These are phyloP conservation scores for Xanthorhoe designata DNA, from an alignment of 2,888 invertebrate genomes.

Conservation along the genomic window DNA sequence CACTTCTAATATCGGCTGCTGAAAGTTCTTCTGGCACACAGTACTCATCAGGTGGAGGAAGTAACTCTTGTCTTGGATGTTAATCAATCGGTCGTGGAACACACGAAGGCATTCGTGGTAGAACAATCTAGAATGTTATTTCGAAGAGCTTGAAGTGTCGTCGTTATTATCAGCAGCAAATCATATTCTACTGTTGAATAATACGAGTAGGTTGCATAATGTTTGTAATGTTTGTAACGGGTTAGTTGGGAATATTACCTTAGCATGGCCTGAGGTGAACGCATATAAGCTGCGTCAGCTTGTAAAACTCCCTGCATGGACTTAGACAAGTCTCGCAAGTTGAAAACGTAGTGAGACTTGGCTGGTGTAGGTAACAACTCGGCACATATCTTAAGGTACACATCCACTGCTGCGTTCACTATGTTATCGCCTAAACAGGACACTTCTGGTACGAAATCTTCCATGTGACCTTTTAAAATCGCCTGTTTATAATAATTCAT, in stretches of 20 bases:
- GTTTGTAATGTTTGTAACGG: too few species aligned
- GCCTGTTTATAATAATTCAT: constrained; percentile 69
- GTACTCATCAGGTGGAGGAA: constrained; percentile 90
- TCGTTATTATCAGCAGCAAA: too few species aligned
- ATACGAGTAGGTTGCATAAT: too few species aligned
- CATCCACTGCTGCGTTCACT: constrained; percentile 93
- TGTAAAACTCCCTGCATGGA: constrained; percentile 96
- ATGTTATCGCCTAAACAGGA: constrained; percentile 88
- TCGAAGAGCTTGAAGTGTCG: neutral
- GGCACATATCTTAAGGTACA: constrained; percentile 91
- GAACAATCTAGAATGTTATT: constrained; percentile 87
- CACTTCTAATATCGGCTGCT: constrained; percentile 84
- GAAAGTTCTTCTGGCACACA: constrained; percentile 88
- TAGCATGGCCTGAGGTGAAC: constrained; percentile 88
- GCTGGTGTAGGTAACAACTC: constrained; percentile 96
- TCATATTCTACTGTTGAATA: too few species aligned
- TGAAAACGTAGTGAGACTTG: constrained; percentile 97
- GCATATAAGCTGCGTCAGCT: constrained; percentile 89
- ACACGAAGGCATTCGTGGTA: constrained; percentile 96
- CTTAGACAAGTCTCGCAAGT: constrained; percentile 95
- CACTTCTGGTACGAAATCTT: constrained; percentile 90
- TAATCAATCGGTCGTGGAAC: constrained; percentile 95
- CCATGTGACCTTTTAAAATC: constrained; percentile 91
- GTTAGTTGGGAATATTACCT: too few species aligned
- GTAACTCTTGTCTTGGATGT: constrained; percentile 92